Conservation (phyloP, 2,888 invertebrate species). For the Drosophila ustulata region DNA sequence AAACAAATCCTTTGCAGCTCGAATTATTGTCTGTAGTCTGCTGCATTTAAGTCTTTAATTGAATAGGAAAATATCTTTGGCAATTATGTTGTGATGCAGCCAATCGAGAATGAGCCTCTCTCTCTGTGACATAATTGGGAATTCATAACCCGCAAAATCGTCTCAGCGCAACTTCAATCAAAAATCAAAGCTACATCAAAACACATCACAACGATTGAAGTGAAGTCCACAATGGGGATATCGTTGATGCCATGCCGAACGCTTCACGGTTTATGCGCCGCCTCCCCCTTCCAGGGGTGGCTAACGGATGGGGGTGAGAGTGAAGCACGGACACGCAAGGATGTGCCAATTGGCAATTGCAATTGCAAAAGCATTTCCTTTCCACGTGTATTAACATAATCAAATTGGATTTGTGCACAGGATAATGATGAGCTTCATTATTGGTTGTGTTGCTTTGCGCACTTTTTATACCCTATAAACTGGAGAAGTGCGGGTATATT, state of each 20-base stretch:
- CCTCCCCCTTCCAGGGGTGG: neutral
- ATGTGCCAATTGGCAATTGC: conserved; percentile 73
- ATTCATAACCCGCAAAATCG: conserved; percentile 54
- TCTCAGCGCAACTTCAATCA: conserved; percentile 53
- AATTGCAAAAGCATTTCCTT: conserved; percentile 81
- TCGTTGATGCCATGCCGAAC: conserved; percentile 13
- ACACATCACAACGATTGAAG: conserved; percentile 49
- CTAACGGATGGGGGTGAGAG: neutral
- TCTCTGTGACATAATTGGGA: conserved; percentile 43
- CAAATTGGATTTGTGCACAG: conserved; percentile 82
- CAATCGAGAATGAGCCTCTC: conserved; percentile 15
- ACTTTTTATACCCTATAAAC: conserved; percentile 39
- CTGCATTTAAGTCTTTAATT: neutral
- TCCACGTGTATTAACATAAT: conserved; percentile 82
- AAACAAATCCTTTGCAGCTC: neutral
- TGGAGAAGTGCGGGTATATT: too few relatives aligned
- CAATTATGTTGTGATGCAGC: conserved; percentile 30
- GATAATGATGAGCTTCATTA: conserved; percentile 82
- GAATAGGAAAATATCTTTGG: neutral
- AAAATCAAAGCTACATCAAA: conserved; percentile 56
- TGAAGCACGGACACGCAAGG: conserved; percentile 52
- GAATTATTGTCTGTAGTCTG: neutral
- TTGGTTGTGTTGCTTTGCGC: conserved; percentile 67
- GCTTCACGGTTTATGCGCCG: conserved; percentile 26
- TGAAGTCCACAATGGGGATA: conserved; percentile 30